A percentile compares a stretch with the other conserved stretches of the same genome.
phyloP scores from a whole-genome alignment of 2,113 vertebrate genomes.

The Gnathonemus longibarbis region DNA sequence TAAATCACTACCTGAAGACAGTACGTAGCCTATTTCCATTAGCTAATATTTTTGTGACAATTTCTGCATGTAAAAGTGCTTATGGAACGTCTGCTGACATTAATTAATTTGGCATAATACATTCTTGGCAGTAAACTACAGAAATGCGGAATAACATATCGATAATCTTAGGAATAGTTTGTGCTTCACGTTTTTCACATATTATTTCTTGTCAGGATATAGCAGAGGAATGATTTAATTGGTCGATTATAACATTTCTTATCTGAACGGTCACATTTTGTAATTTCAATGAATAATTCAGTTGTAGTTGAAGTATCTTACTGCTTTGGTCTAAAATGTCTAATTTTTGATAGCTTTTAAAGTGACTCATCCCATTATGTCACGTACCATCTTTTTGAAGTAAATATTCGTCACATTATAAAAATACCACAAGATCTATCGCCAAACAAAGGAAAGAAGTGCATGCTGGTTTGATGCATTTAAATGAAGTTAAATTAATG shows the following conservation, averaged over 20 bases:
- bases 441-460: background rate
- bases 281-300: constrained; percentile 1
- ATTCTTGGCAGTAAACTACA: background rate
- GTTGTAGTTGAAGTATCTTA: background rate
- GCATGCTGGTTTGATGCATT: background rate
- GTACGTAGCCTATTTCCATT: background rate
- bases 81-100: background rate
- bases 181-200: background rate
- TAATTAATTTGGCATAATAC: background rate
- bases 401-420: background rate
- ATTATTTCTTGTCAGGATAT: background rate
- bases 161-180: background rate
- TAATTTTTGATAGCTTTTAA: background rate
- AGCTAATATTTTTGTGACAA: background rate
- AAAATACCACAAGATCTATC: background rate
- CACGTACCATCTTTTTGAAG: background rate
- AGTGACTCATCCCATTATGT: background rate
- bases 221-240: background rate
- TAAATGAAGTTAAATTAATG: background rate
- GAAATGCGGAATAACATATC: background rate
- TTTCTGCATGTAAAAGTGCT: background rate
- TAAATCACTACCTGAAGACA: background rate
- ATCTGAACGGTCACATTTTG: background rate
- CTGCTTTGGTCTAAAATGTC: background rate
- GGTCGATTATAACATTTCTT: background rate